Conservation (phyloP, 2,113 vertebrate genomes). For the Myiagra hebetior region DNA sequence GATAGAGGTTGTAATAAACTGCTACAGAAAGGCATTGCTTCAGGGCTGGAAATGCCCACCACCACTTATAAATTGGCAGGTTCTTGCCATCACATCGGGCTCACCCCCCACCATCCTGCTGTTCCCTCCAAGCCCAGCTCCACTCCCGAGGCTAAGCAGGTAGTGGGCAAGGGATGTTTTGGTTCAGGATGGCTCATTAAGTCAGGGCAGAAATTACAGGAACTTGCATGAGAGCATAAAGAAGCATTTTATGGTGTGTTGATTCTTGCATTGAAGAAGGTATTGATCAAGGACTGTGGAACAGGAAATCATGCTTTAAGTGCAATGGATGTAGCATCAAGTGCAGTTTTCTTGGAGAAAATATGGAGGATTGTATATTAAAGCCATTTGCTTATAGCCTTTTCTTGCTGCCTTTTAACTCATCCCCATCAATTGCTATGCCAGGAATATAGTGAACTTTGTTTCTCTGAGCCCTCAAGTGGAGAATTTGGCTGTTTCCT, state of each 20-base stretch:
- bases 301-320: neutral
- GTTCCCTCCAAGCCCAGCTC: neutral
- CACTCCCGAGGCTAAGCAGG: neutral
- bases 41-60: neutral
- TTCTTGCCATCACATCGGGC: neutral
- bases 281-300: neutral
- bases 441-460: neutral
- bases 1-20: neutral
- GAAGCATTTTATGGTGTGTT: neutral
- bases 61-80: neutral
- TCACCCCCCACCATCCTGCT: neutral
- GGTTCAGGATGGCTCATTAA: neutral
- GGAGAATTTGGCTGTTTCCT: neutral
- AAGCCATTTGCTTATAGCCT: neutral
- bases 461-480: neutral
- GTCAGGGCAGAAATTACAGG: neutral
- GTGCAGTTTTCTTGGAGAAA: neutral
- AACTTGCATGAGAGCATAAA: neutral
- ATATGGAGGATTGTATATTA: neutral
- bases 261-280: neutral
- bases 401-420: neutral
- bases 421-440: neutral
- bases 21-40: neutral
- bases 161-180: neutral
- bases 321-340: neutral